phyloP scores from a whole-genome alignment of 2,888 invertebrate species.

The Leptodirus hochenwartii region DNA sequence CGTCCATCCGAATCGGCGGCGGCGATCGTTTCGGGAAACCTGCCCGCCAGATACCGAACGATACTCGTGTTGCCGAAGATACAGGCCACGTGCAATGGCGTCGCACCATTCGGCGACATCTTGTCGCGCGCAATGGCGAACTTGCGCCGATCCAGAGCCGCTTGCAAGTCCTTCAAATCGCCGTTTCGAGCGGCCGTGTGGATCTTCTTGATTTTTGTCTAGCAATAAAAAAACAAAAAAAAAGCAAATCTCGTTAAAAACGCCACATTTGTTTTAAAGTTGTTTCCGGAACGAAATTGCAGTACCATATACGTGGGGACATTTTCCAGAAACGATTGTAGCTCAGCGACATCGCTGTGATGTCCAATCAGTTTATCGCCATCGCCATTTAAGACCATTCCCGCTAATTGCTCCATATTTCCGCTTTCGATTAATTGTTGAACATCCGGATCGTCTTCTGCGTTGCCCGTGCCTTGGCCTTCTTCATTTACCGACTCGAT shows the following conservation, averaged over 20 bases:
- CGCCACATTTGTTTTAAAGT: too few species aligned
- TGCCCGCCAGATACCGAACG: slow-evolving; percentile 49
- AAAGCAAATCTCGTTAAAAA: slow-evolving; percentile 5
- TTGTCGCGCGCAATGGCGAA: slow-evolving; percentile 79
- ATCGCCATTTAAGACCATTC: slow-evolving; percentile 75
- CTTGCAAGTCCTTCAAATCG: slow-evolving; percentile 65
- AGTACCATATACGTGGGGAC: slow-evolving; percentile 74
- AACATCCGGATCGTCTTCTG: slow-evolving; percentile 42
- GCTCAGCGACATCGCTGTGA: slow-evolving; percentile 52
- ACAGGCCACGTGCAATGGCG: slow-evolving; percentile 74
- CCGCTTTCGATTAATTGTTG: slow-evolving; percentile 48
- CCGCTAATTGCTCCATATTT: slow-evolving; percentile 80
- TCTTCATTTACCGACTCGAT: slow-evolving; percentile 28
- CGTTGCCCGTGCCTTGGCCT: slow-evolving; percentile 28
- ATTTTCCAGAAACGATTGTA: slow-evolving; percentile 74
- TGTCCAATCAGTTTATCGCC: slow-evolving; percentile 58
- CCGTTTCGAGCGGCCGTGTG: slow-evolving; percentile 75
- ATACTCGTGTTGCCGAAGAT: slow-evolving; percentile 69
- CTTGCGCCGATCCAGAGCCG: slow-evolving; percentile 73
- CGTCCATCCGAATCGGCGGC: slow-evolving; percentile 55
- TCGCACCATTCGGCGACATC: slow-evolving; percentile 63
- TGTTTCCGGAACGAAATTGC: too few species aligned
- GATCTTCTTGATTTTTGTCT: slow-evolving; percentile 81
- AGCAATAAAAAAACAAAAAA: slow-evolving; percentile 12
- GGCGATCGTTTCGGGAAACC: slow-evolving; percentile 77